phyloP scores from a whole-genome alignment of 2,113 vertebrate species.

The Mungos mungo region DNA sequence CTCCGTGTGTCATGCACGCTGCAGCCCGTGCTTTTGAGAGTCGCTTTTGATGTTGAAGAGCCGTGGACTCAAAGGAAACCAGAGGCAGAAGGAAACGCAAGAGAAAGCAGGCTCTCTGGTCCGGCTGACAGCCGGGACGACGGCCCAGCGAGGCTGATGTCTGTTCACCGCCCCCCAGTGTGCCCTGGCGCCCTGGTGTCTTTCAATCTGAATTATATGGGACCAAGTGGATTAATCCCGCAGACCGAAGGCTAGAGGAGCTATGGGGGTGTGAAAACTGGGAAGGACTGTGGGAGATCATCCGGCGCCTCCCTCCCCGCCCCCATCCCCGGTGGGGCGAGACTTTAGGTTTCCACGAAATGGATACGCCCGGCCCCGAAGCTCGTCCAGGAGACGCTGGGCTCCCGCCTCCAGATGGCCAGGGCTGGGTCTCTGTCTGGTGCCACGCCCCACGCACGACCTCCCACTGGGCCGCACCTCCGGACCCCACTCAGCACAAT shows the following conservation, averaged over 20 bases:
- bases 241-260: background rate
- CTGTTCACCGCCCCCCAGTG: accelerated
- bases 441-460: accelerated
- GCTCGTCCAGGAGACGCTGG: background rate
- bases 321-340: background rate
- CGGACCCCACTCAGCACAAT: background rate
- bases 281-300: background rate
- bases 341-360: background rate
- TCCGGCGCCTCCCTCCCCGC: background rate
- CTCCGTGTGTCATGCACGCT: accelerated
- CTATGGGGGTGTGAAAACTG: background rate
- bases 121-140: accelerated
- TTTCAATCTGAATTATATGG: background rate
- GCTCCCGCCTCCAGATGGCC: background rate
- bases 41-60: background rate
- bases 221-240: background rate
- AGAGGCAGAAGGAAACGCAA: background rate
- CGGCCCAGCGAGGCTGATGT: accelerated
- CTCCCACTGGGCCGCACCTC: background rate
- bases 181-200: accelerated
- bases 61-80: background rate
- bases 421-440: background rate
- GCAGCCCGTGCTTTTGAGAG: background rate
- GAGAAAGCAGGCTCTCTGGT: background rate
- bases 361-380: background rate